Base-by-base conservation (phyloP, 2,113 vertebrate genomes). In the Tinamus guttatus region DNA sequence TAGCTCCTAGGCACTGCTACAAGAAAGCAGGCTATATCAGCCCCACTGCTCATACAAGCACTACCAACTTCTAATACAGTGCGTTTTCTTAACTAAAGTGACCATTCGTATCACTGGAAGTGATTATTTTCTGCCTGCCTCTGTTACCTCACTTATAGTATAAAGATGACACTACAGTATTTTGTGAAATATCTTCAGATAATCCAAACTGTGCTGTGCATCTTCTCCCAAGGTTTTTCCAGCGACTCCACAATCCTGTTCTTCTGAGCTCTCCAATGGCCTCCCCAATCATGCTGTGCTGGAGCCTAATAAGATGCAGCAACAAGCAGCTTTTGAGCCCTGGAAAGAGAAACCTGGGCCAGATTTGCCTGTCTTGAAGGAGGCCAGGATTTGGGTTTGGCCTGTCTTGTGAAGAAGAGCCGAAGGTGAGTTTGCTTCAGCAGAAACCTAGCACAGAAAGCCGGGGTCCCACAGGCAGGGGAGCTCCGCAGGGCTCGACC, bases 341-440 rank as follows among this genome's bases (percentile, higher is more conserved):
- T 58, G 40, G 43, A 88, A 88, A 60, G 71, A 8, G 88, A 89
- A 73, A 49, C 28, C 13, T 41, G 76, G 45, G 68, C 43, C 22
- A 69, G 67, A 47, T 51, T 28, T 60, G 18, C 32, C 20, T 18
- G 32, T 22, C 32, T 34, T 67, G 54, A 27, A 58, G 4, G 20
- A n/a, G 13, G 27, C 0, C 0, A 65, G 36, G 8, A 47, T 49
- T 38, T 69, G 18, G 6, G 20, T 6, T 18, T 68, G 63, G 38
- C 24, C 27, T 65, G 28, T 45, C 38, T 40, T 69, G 25, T 52
- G 36, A 87, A 67, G 41, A 69, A 84, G 11, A 69, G 30, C 25
- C 51, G 36, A 54, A 83, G 8, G 40, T 0, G 0, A 0, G 15
- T 73, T 32, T 19, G 67, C 49, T 13, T 75, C 11, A 2, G 25